Evolutionary conservation across 2,888 invertebrate species (phyloP).

Genomic region (Plebejus melissa): DNA sequence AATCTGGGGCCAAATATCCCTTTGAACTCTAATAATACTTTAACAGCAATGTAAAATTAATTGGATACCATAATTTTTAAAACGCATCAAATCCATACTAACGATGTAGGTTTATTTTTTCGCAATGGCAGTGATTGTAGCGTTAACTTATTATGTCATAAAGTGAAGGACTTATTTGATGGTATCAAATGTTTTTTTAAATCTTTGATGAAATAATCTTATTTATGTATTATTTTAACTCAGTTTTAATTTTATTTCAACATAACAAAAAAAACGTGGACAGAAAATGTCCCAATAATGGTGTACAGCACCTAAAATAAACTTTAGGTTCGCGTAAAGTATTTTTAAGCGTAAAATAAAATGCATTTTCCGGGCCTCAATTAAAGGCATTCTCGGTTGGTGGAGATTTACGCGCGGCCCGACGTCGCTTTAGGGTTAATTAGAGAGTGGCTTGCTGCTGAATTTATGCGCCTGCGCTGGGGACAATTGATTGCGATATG

Average conservation of each 20-base stretch:
- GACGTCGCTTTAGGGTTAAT: constrained; percentile 68
- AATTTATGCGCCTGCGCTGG: constrained; percentile 56
- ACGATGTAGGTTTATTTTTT: background rate
- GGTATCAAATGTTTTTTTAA: too few relatives aligned
- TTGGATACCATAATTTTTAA: constrained; percentile 32
- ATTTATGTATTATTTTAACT: too few relatives aligned
- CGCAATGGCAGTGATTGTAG: background rate
- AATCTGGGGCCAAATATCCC: constrained; percentile 54
- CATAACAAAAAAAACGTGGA: background rate
- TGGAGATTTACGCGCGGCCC: constrained; percentile 57
- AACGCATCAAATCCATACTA: constrained; percentile 8
- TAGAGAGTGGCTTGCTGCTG: constrained; percentile 60
- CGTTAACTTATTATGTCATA: background rate
- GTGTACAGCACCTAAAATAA: background rate
- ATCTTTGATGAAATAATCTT: too few relatives aligned
- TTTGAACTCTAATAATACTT: constrained; percentile 48
- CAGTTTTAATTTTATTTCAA: background rate
- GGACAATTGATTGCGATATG: constrained; percentile 56
- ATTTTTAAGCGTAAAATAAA: constrained; percentile 19
- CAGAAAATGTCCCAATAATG: background rate
- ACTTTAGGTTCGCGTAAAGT: constrained; percentile 5
- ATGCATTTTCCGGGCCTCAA: constrained; percentile 48
- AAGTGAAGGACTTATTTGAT: too few relatives aligned
- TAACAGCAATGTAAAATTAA: constrained; percentile 41
- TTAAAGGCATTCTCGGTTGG: constrained; percentile 53